Percentiles rank a stretch among this genome's conserved stretches.
Evolutionary conservation across 2,888 invertebrate genomes (phyloP).

Genomic region (Himalopsyche japonica): DNA sequence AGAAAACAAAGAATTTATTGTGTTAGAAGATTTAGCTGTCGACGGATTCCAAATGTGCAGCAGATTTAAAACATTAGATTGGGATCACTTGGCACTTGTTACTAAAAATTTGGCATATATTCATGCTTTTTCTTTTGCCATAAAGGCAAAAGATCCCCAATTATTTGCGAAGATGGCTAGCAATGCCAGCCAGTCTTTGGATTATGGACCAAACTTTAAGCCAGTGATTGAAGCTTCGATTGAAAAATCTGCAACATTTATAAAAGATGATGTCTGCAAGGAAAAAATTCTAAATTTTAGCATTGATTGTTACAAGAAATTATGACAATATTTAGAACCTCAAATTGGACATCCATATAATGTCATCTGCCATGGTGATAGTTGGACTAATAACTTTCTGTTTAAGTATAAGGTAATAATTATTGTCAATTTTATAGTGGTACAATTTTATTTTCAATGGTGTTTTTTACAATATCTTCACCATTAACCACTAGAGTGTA

Average conservation of each 20-base stretch:
- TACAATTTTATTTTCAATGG: too few relatives aligned
- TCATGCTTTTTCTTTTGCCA: slow-evolving; percentile 42
- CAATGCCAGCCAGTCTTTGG: not conserved
- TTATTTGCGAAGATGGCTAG: slow-evolving; percentile 20
- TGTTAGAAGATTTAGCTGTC: slow-evolving; percentile 38
- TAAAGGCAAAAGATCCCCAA: slow-evolving; percentile 38
- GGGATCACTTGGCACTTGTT: slow-evolving; percentile 30
- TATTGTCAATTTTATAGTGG: not conserved
- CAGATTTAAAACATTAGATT: slow-evolving; percentile 27
- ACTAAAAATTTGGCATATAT: slow-evolving; percentile 40
- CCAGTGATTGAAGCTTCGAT: not conserved
- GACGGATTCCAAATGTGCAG: slow-evolving; percentile 34
- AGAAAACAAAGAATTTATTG: slow-evolving; percentile 31
- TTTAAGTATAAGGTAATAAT: not conserved
- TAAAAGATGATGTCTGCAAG: not conserved
- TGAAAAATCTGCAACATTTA: not conserved
- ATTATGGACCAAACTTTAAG: not conserved
- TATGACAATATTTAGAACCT: not conserved
- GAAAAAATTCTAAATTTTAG: not conserved
- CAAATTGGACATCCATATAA: not conserved
- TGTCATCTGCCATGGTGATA: not conserved
- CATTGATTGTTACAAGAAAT: not conserved
- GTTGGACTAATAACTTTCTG: not conserved
- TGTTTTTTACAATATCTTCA: too few relatives aligned
- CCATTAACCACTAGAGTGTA: too few relatives aligned